Evolutionary conservation across 1,140 invertebrate genomes (phyloP).

Genomic region (Leptinotarsa lineolata): DNA sequence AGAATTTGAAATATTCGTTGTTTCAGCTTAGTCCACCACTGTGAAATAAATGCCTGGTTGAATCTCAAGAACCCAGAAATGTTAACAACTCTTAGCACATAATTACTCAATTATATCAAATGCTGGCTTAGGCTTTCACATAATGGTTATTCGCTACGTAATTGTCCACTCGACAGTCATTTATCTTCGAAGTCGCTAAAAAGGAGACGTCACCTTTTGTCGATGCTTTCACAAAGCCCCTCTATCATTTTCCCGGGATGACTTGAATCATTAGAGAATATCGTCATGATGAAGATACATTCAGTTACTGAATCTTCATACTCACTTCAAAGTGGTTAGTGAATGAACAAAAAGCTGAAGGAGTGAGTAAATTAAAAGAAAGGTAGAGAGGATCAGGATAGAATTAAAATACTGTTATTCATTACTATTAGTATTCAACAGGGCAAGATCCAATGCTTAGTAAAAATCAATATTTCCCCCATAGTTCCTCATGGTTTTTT

Average conservation of each 20-base stretch:
- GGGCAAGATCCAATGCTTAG: too few relatives aligned
- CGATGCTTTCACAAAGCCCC: not conserved
- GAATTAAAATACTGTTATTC: too few relatives aligned
- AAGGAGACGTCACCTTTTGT: not conserved
- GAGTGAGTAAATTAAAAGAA: too few relatives aligned
- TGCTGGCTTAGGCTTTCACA: not conserved
- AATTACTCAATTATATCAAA: slow-evolving; percentile 9
- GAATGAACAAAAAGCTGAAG: too few relatives aligned
- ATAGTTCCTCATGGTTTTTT: too few relatives aligned
- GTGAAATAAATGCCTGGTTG: not conserved
- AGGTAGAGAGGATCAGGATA: too few relatives aligned
- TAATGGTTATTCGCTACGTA: slow-evolving; percentile 1
- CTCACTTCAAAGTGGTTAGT: too few relatives aligned
- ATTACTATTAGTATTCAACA: too few relatives aligned
- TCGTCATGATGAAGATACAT: too few relatives aligned
- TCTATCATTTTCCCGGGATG: not conserved
- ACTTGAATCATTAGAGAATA: not conserved
- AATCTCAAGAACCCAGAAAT: not conserved
- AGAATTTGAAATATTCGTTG: too few relatives aligned
- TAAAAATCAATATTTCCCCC: too few relatives aligned
- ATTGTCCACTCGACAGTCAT: not conserved
- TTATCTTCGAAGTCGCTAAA: not conserved
- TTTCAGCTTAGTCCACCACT: not conserved
- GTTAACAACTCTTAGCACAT: not conserved
- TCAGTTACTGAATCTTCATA: too few relatives aligned